Percentiles rank a stretch among this genome's conserved stretches.
Conservation (phyloP, 2,113 vertebrate genomes). For the Myanophis thanlyinensis region DNA sequence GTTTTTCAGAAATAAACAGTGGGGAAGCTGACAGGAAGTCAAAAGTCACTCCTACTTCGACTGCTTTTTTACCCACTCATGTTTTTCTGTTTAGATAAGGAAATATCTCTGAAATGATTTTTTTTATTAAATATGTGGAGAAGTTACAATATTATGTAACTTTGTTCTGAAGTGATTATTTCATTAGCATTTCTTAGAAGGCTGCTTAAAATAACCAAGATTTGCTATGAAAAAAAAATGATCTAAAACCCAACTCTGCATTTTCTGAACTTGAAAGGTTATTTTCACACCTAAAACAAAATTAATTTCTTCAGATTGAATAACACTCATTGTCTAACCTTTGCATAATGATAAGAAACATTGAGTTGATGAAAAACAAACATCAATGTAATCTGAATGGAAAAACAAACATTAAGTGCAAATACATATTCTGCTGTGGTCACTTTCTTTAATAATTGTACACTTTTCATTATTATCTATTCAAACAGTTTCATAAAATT, state of each 20-base stretch:
- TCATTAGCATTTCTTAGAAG: neutral
- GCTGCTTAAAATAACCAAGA: neutral
- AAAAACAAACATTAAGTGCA: conserved; percentile 21
- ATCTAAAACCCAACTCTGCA: neutral
- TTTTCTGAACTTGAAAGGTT: neutral
- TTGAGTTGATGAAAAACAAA: conserved; percentile 21
- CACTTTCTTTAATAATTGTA: neutral
- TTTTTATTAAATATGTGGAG: neutral
- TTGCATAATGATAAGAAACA: neutral
- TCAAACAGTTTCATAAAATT: neutral
- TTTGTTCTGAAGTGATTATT: neutral
- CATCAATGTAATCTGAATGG: neutral
- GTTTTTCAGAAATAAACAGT: too few relatives aligned
- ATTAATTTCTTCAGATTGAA: neutral
- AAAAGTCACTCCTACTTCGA: too few relatives aligned
- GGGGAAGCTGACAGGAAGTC: too few relatives aligned
- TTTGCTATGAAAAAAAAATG: neutral
- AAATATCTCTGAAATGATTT: neutral
- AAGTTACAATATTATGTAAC: neutral
- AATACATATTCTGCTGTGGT: neutral
- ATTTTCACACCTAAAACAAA: neutral
- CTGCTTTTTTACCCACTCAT: neutral
- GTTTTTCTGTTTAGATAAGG: neutral
- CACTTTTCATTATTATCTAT: neutral
- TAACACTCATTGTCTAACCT: neutral